Base-by-base conservation (phyloP, 2,888 invertebrate genomes). In the Eucera pruinosa region DNA sequence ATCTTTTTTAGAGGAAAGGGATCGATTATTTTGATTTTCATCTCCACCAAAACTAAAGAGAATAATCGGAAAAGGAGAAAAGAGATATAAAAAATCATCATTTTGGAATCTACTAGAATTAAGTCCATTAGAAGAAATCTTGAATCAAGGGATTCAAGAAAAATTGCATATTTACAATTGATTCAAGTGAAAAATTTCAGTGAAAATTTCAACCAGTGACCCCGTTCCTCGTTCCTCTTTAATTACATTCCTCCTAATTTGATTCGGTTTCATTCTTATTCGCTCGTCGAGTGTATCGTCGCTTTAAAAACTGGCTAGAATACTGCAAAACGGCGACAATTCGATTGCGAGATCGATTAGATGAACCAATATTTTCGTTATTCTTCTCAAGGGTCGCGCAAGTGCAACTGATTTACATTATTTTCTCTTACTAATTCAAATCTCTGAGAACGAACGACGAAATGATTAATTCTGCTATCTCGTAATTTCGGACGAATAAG, bases 301-400 rank as follows among this genome's bases (percentile, higher is more conserved):
- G 55, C 33, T 39, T 7, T 13, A 13, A 33, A 7, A 54, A 57
- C 36, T 58, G 27, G 48, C 68, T 73, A 57, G 62, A 77, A 75
- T 75, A 75, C 77, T 77, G 77, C 41, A 43, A 64, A 77, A 66
- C 25, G 11, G 36, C 15, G 27, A 23, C 39, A 30, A 25, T 4
- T 39, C 43, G 2, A 25, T 30, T 30, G 33, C 13, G n/a, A 30
- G 39, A 33, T 23, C 7, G n/a, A 62, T n/a, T n/a, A n/a, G n/a
- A n/a, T n/a, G n/a, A n/a, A n/a, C n/a, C n/a, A n/a, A n/a, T n/a
- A n/a, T n/a, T n/a, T n/a, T 13, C 20, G 33, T 39, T 18, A 58
- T 15, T 9, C n/a, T 23, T 36, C 36, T 48, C 18, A n/a, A 9
- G 27, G n/a, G n/a, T n/a, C 39, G 0, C 15, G 20, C 47, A 23